Conservation (phyloP, 2,888 invertebrate species). For the Agrochola litura region DNA sequence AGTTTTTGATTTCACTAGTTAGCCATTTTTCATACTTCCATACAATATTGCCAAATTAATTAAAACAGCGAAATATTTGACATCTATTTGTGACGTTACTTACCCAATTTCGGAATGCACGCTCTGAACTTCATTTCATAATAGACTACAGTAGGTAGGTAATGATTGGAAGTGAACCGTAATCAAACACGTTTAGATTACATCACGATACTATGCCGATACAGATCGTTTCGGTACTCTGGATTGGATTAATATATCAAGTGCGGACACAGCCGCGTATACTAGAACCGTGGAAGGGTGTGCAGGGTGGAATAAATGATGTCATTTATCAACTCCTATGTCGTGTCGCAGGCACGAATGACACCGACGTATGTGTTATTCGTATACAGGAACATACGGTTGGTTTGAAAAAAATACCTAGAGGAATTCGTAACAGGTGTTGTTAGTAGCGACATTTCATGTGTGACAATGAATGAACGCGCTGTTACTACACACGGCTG, state of each 20-base stretch:
- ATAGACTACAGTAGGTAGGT: not conserved
- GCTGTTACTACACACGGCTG: constrained; percentile 49
- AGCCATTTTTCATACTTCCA: too few relatives aligned
- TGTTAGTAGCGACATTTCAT: constrained; percentile 74
- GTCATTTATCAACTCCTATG: constrained; percentile 74
- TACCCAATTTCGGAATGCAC: too few relatives aligned
- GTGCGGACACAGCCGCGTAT: constrained; percentile 63
- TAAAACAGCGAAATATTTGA: too few relatives aligned
- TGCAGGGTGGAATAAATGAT: constrained; percentile 73
- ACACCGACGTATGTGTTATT: constrained; percentile 69
- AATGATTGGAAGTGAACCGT: not conserved
- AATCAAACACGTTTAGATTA: constrained; percentile 31
- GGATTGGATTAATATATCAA: constrained; percentile 67
- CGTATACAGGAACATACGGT: constrained; percentile 53
- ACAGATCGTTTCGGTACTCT: constrained; percentile 37
- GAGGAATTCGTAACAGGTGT: constrained; percentile 74
- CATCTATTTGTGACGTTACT: too few relatives aligned
- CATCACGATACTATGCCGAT: constrained; percentile 31
- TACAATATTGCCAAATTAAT: too few relatives aligned
- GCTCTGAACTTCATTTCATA: too few relatives aligned
- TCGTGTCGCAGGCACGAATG: constrained; percentile 71
- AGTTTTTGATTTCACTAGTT: too few relatives aligned
- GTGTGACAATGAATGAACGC: constrained; percentile 68
- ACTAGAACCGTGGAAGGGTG: constrained; percentile 59
- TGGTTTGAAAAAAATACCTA: constrained; percentile 66